A percentile compares a stretch with the other conserved stretches of the same genome.
phyloP scores from a whole-genome alignment of 2,888 invertebrate species.

The Amphipyra tragopoginis region DNA sequence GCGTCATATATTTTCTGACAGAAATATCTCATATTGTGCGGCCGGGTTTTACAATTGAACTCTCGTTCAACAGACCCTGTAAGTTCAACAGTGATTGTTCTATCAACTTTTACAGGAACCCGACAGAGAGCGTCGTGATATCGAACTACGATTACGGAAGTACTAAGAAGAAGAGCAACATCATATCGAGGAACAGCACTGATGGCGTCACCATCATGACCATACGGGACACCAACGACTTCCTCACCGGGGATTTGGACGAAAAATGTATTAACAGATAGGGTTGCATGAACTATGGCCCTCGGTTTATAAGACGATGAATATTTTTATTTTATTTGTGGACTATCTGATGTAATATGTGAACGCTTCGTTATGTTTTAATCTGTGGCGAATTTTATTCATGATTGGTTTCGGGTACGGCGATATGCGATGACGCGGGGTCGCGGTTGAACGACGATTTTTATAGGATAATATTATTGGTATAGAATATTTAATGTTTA shows the following conservation, averaged over 20 bases:
- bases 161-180: constrained; percentile 85
- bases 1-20: too few relatives aligned
- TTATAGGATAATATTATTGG: neutral
- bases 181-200: constrained; percentile 79
- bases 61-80: neutral
- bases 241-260: constrained; percentile 73
- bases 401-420: neutral
- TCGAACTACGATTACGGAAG: constrained; percentile 87
- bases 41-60: too few relatives aligned
- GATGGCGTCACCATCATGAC: constrained; percentile 86
- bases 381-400: constrained; percentile 1
- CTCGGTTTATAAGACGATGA: constrained; percentile 46
- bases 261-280: constrained; percentile 82
- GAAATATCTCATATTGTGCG: too few relatives aligned
- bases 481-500: neutral
- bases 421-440: neutral
- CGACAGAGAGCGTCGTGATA: constrained; percentile 87
- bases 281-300: constrained; percentile 40
- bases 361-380: constrained; percentile 14
- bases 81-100: constrained; percentile 73
- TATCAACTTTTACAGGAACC: constrained; percentile 82
- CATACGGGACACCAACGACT: constrained; percentile 79
- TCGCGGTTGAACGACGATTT: neutral
- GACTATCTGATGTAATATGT: constrained; percentile 8
- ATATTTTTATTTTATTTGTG: constrained; percentile 8